Evolutionary conservation across 2,113 vertebrate species (phyloP).

Genomic region (Garra rufa): DNA sequence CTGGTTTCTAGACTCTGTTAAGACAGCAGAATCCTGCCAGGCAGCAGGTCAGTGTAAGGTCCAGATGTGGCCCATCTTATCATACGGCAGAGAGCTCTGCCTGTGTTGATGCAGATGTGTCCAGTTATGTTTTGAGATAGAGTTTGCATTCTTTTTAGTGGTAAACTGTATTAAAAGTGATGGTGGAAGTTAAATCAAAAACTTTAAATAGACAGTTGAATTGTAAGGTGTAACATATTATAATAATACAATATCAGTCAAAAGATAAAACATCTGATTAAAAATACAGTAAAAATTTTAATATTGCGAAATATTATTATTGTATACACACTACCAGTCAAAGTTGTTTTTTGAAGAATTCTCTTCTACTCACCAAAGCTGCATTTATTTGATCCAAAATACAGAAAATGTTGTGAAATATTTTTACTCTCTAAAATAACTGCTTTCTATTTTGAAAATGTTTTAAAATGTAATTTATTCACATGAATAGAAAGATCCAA

Average conservation of each 20-base stretch:
- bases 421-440: too few relatives aligned
- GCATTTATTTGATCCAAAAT: too few relatives aligned
- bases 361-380: too few relatives aligned
- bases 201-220: too few relatives aligned
- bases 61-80: conserved; percentile 50
- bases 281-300: too few relatives aligned
- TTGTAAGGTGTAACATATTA: not conserved
- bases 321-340: too few relatives aligned
- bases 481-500: too few relatives aligned
- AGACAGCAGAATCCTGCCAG: conserved; percentile 32
- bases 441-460: too few relatives aligned
- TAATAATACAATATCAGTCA: not conserved
- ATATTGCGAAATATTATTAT: too few relatives aligned
- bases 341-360: too few relatives aligned
- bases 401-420: too few relatives aligned
- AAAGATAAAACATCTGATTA: not conserved
- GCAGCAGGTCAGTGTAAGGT: conserved; percentile 34
- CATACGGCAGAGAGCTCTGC: not conserved
- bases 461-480: too few relatives aligned
- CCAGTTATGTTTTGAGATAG: not conserved
- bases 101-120: conserved; percentile 17
- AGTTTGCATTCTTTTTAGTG: not conserved
- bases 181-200: not conserved
- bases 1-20: conserved; percentile 11
- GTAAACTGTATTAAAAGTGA: not conserved